Evolutionary conservation across 2,113 vertebrate species (phyloP).

Genomic region (Eurystomus gularis): DNA sequence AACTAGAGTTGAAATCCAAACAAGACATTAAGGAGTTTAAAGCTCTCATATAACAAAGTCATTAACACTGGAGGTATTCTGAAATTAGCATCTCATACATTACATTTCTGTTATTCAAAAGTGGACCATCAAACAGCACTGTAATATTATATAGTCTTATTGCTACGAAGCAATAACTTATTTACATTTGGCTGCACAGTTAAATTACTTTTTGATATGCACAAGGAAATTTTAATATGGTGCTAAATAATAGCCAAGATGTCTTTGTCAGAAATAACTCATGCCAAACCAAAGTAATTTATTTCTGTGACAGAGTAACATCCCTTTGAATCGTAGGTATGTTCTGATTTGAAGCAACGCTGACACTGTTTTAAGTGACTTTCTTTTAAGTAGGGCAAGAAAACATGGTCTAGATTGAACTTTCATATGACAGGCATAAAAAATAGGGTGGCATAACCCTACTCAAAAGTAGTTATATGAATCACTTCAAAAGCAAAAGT

Average conservation of each 20-base stretch:
- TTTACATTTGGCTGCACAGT: conserved; percentile 50
- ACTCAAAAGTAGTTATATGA: not conserved
- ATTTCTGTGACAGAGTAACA: not conserved
- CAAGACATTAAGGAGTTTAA: conserved; percentile 5
- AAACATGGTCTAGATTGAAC: not conserved
- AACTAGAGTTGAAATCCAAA: conserved; percentile 13
- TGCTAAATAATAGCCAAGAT: conserved; percentile 52
- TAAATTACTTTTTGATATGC: conserved; percentile 51
- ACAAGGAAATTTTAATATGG: conserved; percentile 32
- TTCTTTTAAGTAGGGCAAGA: not conserved
- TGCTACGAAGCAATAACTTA: conserved; percentile 24
- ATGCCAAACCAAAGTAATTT: conserved; percentile 43
- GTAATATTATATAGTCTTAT: not conserved
- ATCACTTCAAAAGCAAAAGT: not conserved
- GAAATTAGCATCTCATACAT: conserved; percentile 5
- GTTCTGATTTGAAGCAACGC: not conserved
- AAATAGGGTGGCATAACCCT: not conserved
- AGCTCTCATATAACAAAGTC: not conserved
- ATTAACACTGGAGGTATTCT: not conserved
- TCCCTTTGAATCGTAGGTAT: not conserved
- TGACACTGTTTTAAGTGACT: not conserved
- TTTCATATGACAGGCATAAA: rapidly evolving
- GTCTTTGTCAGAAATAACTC: conserved; percentile 45
- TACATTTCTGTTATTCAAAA: not conserved
- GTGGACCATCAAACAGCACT: not conserved